Base-by-base conservation (phyloP, 2,797 vertebrate genomes). In the Hippoglossus hippoglossus region DNA sequence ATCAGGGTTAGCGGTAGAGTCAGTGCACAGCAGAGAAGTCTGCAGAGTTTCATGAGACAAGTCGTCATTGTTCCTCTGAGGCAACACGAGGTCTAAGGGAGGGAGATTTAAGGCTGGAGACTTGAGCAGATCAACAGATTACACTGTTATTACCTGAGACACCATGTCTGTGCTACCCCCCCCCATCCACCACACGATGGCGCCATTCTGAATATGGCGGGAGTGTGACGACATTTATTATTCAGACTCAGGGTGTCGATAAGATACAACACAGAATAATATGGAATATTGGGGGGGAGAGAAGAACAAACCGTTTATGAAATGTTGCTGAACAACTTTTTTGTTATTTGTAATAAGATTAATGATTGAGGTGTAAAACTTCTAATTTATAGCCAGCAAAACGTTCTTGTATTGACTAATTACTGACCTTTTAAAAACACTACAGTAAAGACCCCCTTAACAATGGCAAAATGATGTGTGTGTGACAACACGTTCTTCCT, bases 51-150 rank as follows among this genome's bases (percentile, higher is more conserved):
- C 68, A 89, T 62, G 0, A 83, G 25, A 49, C 47, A 79, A n/a
- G 1, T 7, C 34, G 3, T 62, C 83, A 90, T 91, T 19, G 5
- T 69, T 70, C 4, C 16, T 31, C 50, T 0, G 7, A 31, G 31
- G 5, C 21, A 18, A 46, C 16, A 12, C 26, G 22, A 41, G 44
- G 52, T 2, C 2, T 3, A 0, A 9, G 12, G 4, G 26, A 5
- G n/a, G 24, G 5, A 10, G 19, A 50, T 3, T 41, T 1, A 15
- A 61, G 2, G 39, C 24, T 13, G 36, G 34, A 16, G 60, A 53
- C 16, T 64, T 44, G 1, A 80, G 57, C 19, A 63, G 84, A 81
- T 89, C 51, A 89, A 47, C 21, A 73, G 89, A 90, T 90, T 90
- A 87, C 1, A 11, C 10, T 31, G 21, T 39, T 63, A 76, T 77